Evolutionary conservation across 1,140 invertebrate genomes (phyloP), one percentile per base, ranked within the genome.

Genomic region (Aphaenogaster rudis): DNA sequence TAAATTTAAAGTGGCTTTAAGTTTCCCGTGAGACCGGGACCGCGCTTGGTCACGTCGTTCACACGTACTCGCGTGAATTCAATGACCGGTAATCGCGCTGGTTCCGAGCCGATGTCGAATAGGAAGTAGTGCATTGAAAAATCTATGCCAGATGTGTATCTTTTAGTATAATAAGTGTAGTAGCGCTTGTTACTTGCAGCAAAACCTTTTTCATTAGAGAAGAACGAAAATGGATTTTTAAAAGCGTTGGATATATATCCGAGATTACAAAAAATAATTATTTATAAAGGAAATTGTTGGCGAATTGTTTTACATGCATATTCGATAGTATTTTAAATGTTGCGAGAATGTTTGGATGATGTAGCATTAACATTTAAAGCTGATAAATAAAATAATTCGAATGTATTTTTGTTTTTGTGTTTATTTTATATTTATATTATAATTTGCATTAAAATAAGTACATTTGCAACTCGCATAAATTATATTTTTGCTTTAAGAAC

Each of bases 1-100:
- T 59, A 72, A 82, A 82, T 82, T 82, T 82, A 36, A 82, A 82
- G 66, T 72, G 67, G 39, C 52, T 82, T 42, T 52, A 54, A 80
- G 78, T 80, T 72, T 72, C 42, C 52, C 67, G 79, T 72, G 42
- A 82, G 67, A 81, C 17, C 17, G 13, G 52, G 13, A 3, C 11
- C 54, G 39, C 39, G 39, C 21, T 61, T 59, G 28, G 54, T 69
- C 54, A 59, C 80, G 17, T 82, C 79, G 39, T 82, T 82, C 52
- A 72, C 80, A 61, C 52, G 64, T 74, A 61, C 3, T 17, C 42
- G 36, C 17, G 54, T 82, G 7, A 61, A 82, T 74, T 82, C 64
- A 57, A 71, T 15, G 77, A 28, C 39, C 33, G 17, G 45, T 63
- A 52, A n/a, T 66, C 15, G 33, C 66, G 13, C 8, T 67, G 36